Conservation (phyloP, 2,113 vertebrate species). For the Archocentrus centrarchus region DNA sequence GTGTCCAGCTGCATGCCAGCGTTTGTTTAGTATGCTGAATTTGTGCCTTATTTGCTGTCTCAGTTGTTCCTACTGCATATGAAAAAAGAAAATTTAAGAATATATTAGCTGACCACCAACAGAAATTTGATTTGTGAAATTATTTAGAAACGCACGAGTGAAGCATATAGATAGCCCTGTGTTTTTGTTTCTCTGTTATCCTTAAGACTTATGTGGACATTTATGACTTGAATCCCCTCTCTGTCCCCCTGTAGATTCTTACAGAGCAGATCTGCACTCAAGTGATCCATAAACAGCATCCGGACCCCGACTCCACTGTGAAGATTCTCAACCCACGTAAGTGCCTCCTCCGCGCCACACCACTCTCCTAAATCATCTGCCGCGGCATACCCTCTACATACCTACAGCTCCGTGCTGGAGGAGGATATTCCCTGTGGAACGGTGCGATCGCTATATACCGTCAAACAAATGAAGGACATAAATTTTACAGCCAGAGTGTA, state of each 20-base stretch:
- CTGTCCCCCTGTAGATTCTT: constrained; percentile 85
- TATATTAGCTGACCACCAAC: constrained; percentile 10
- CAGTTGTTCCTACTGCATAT: neutral
- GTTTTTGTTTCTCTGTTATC: constrained; percentile 56
- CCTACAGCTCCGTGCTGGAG: constrained; percentile 51
- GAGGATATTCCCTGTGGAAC: constrained; percentile 57
- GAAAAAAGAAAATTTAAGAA: constrained; percentile 7
- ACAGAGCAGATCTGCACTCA: constrained; percentile 98
- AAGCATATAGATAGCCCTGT: constrained; percentile 13
- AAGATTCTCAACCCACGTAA: constrained; percentile 99
- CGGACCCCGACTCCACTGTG: constrained; percentile 95
- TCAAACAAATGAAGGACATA: constrained; percentile 65
- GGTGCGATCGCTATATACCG: constrained; percentile 49
- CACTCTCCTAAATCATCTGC: constrained; percentile 65
- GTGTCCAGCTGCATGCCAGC: neutral
- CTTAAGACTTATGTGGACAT: constrained; percentile 40
- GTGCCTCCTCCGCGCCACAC: constrained; percentile 69
- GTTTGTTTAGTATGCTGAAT: neutral
- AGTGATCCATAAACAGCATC: constrained; percentile 97
- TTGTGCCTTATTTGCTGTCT: neutral
- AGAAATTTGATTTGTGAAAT: constrained; percentile 38
- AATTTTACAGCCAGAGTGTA: constrained; percentile 57
- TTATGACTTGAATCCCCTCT: constrained; percentile 53
- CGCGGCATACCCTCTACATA: constrained; percentile 54
- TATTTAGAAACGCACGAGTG: constrained; percentile 11